Conservation (phyloP, 2,797 vertebrate species). For the Schizopygopsis pylzovi region DNA sequence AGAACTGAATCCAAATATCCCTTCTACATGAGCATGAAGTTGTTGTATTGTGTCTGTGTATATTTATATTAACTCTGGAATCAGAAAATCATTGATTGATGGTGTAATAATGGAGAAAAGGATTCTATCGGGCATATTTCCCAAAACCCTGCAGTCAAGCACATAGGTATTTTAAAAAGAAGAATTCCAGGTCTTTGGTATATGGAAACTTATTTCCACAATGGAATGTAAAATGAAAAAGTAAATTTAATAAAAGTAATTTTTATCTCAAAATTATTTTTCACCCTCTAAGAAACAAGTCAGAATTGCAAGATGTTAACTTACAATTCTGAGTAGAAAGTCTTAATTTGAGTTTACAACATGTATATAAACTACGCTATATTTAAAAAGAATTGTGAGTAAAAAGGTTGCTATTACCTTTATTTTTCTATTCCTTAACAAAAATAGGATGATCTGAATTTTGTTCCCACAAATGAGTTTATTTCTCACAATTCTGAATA, state of each 20-base stretch:
- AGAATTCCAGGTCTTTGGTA: neutral
- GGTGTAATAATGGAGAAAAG: neutral
- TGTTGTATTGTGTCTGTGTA: neutral
- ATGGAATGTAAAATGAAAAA: neutral
- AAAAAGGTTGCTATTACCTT: neutral
- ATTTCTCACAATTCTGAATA: neutral
- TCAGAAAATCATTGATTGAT: neutral
- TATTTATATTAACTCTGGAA: neutral
- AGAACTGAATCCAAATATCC: constrained; percentile 11
- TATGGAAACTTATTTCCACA: neutral
- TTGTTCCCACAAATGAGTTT: too few species aligned
- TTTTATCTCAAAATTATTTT: too few species aligned
- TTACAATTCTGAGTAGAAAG: neutral
- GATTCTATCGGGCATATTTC: neutral
- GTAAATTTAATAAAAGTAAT: neutral
- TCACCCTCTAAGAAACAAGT: too few species aligned
- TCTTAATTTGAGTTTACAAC: neutral
- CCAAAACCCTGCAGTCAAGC: neutral
- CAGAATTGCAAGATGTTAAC: too few species aligned
- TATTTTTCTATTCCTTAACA: too few species aligned
- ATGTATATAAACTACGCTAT: neutral
- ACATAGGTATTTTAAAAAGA: neutral
- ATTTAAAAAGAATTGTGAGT: neutral
- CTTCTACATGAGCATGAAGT: neutral
- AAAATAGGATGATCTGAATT: too few species aligned